These are phyloP conservation scores for Metalampra italica DNA, from an alignment of 2,888 invertebrate species.

Conservation along the genomic window DNA sequence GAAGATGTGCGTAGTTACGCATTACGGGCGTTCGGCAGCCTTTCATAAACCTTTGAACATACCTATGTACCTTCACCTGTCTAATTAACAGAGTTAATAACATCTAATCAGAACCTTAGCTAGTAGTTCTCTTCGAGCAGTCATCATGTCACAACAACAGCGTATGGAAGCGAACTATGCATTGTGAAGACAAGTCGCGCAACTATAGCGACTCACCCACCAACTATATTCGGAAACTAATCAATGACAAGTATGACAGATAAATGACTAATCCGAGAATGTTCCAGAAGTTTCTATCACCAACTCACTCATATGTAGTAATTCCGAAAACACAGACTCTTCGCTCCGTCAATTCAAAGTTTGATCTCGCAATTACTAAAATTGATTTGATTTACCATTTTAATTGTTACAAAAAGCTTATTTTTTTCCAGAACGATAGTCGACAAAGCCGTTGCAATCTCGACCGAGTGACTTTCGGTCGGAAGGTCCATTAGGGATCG, in stretches of 20 bases:
- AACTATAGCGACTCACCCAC: background rate
- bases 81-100: background rate
- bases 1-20: background rate
- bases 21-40: background rate
- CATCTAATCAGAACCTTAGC: background rate
- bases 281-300: too few relatives aligned
- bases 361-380: conserved; percentile 77
- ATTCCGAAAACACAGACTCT: conserved; percentile 44
- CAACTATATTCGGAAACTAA: background rate
- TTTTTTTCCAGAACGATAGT: conserved; percentile 64
- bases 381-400: conserved; percentile 79
- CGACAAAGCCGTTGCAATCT: conserved; percentile 64
- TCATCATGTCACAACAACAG: background rate
- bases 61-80: background rate
- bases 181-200: background rate
- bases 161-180: background rate
- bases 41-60: too few relatives aligned
- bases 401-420: conserved; percentile 78
- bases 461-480: conserved; percentile 74
- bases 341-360: conserved; percentile 61
- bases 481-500: conserved; percentile 70
- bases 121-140: background rate
- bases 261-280: too few relatives aligned
- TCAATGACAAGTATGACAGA: background rate
- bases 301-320: background rate